phyloP scores from a whole-genome alignment of 2,888 invertebrate genomes.

The Trissonchulus sp. region DNA sequence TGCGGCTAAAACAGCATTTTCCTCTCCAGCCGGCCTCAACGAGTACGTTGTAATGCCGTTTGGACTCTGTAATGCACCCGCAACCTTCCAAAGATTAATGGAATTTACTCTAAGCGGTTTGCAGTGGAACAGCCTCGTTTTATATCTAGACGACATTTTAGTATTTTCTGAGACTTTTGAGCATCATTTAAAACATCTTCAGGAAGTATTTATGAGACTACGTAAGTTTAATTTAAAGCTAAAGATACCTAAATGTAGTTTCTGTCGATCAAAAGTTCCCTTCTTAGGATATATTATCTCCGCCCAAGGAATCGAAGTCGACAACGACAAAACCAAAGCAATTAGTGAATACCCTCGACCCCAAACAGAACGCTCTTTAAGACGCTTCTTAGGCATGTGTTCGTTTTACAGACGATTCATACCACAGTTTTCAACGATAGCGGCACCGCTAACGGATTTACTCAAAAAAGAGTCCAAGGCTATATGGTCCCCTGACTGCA shows the following conservation, averaged over 20 bases:
- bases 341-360: constrained; percentile 36
- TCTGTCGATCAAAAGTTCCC: constrained; percentile 23
- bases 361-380: constrained; percentile 31
- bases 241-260: constrained; percentile 35
- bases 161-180: constrained; percentile 32
- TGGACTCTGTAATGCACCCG: constrained; percentile 24
- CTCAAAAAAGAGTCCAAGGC: constrained; percentile 36
- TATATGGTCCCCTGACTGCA: constrained; percentile 32
- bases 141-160: constrained; percentile 36
- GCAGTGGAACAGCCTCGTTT: not conserved
- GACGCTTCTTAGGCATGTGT: constrained; percentile 37
- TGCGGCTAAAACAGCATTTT: constrained; percentile 9
- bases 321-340: constrained; percentile 30
- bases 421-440: constrained; percentile 35
- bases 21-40: not conserved
- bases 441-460: constrained; percentile 34
- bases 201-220: constrained; percentile 33
- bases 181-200: constrained; percentile 27
- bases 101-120: constrained; percentile 21
- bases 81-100: constrained; percentile 25
- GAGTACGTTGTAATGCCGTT: constrained; percentile 13
- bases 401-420: constrained; percentile 34
- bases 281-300: constrained; percentile 35
- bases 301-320: constrained; percentile 29
- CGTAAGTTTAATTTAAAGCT: constrained; percentile 31